Conservation (phyloP, 2,888 invertebrate species). For the Yponomeuta plumbellus region DNA sequence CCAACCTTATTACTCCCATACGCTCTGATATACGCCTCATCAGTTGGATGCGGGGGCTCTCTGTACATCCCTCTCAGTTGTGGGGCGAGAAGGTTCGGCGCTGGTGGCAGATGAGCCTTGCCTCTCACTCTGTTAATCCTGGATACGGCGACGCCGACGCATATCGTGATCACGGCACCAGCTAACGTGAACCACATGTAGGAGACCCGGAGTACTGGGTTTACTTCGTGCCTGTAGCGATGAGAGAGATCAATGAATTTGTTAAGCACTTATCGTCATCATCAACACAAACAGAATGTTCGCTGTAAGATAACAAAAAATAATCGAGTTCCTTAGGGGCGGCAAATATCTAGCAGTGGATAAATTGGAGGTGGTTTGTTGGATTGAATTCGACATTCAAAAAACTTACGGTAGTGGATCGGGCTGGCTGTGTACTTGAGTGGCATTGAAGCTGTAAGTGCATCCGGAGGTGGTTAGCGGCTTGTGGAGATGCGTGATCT, state of each 20-base stretch:
- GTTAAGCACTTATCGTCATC: too few relatives aligned
- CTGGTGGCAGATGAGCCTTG: slow-evolving; percentile 50
- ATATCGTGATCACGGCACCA: slow-evolving; percentile 50
- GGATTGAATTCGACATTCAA: background rate
- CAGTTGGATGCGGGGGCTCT: slow-evolving; percentile 63
- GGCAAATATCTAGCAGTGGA: background rate
- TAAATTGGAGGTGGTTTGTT: background rate
- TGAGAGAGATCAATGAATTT: background rate
- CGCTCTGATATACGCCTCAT: slow-evolving; percentile 59
- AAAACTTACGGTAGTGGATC: background rate
- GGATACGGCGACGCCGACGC: slow-evolving; percentile 48
- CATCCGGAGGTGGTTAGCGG: slow-evolving; percentile 79
- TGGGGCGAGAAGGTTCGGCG: slow-evolving; percentile 80
- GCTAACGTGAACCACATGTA: slow-evolving; percentile 86
- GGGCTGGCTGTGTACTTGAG: background rate
- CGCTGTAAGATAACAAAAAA: too few relatives aligned
- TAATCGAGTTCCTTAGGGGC: too few relatives aligned
- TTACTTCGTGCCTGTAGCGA: slow-evolving; percentile 65
- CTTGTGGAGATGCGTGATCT: slow-evolving; percentile 81
- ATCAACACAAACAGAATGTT: too few relatives aligned
- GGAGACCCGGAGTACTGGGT: slow-evolving; percentile 82
- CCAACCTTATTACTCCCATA: slow-evolving; percentile 41
- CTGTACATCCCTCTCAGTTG: slow-evolving; percentile 78
- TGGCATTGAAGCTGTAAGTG: slow-evolving; percentile 74
- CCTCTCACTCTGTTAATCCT: slow-evolving; percentile 45